Evolutionary conservation across 2,888 invertebrate species (phyloP).

Genomic region (Fabriciana adippe): DNA sequence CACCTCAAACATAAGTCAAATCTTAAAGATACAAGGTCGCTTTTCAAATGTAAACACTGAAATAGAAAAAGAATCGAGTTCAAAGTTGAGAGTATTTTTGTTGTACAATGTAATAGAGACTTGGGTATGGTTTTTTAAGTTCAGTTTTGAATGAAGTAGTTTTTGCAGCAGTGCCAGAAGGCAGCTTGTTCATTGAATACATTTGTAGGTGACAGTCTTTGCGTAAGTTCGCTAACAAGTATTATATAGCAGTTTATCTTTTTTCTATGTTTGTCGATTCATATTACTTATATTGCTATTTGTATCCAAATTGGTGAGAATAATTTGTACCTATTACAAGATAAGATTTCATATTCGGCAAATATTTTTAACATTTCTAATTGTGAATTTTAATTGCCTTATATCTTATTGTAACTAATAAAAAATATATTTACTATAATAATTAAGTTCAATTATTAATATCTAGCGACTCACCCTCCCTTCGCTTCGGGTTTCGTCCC

Average conservation of each 20-base stretch:
- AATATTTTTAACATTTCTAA: too few relatives aligned
- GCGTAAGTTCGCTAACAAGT: conserved; percentile 32
- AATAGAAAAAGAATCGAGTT: conserved; percentile 61
- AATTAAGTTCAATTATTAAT: too few relatives aligned
- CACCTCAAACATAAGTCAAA: conserved; percentile 46
- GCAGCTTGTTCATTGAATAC: conserved; percentile 46
- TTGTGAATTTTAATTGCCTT: too few relatives aligned
- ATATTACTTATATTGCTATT: too few relatives aligned
- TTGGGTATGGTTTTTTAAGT: conserved; percentile 48
- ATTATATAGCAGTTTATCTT: not conserved
- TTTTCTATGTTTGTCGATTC: not conserved
- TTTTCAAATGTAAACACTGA: conserved; percentile 41
- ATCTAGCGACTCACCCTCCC: too few relatives aligned
- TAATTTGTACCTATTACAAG: too few relatives aligned
- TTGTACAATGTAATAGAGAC: conserved; percentile 29
- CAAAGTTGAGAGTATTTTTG: conserved; percentile 55
- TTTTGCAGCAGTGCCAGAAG: conserved; percentile 41
- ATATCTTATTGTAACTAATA: too few relatives aligned
- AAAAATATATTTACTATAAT: too few relatives aligned
- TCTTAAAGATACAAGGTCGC: conserved; percentile 38
- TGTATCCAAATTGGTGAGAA: too few relatives aligned
- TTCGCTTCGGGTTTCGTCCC: too few relatives aligned
- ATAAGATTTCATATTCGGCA: too few relatives aligned
- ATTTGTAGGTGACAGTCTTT: conserved; percentile 66
- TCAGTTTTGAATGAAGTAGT: conserved; percentile 43